Percentiles rank a stretch among this genome's conserved stretches.
Conservation (phyloP, 2,113 vertebrate genomes). For the Ibidorhyncha struthersii region DNA sequence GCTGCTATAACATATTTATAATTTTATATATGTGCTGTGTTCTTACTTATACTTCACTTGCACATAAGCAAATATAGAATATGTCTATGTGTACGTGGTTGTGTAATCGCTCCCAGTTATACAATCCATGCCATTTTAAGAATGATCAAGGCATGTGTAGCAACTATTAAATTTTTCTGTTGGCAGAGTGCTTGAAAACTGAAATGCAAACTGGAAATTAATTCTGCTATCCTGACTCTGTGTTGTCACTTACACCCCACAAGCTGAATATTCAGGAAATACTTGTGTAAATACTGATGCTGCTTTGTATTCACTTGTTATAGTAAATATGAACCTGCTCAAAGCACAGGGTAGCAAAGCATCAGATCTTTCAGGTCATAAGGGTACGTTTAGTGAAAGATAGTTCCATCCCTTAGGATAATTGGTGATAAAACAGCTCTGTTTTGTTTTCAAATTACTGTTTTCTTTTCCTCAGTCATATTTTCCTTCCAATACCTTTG, state of each 20-base stretch:
- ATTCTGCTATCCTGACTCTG: not conserved
- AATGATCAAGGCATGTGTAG: not conserved
- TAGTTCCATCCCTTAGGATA: not conserved
- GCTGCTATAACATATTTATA: not conserved
- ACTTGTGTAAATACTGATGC: not conserved
- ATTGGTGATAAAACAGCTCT: not conserved
- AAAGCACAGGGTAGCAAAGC: not conserved
- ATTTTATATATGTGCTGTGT: not conserved
- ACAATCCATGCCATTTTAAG: not conserved
- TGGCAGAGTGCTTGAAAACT: not conserved
- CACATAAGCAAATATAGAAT: not conserved
- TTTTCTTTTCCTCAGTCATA: not conserved
- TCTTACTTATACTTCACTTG: not conserved
- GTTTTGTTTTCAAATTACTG: not conserved
- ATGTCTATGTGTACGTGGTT: not conserved
- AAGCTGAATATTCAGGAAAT: not conserved
- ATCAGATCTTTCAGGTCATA: not conserved
- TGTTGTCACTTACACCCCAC: not conserved
- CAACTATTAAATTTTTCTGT: not conserved
- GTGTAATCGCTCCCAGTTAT: not conserved
- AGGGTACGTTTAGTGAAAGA: not conserved
- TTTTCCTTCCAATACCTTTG: not conserved
- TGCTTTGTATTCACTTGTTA: not conserved
- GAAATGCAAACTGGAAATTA: not conserved
- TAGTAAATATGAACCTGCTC: not conserved